Percentiles rank a stretch among this genome's conserved stretches.
Evolutionary conservation across 2,888 invertebrate species (phyloP).

Genomic region (Ochropleura plecta): DNA sequence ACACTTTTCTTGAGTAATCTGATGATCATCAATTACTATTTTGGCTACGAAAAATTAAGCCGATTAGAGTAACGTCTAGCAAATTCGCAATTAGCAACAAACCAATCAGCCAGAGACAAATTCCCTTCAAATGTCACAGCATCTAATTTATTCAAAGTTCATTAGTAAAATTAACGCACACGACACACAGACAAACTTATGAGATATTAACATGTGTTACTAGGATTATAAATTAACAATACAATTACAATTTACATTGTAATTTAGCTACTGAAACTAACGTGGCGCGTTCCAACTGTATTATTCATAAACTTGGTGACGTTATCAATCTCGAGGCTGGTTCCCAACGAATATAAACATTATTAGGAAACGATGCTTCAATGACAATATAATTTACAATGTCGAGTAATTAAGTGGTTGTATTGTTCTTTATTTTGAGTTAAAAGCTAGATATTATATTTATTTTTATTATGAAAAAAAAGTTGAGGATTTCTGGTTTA

Average conservation of each 20-base stretch:
- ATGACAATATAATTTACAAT: conserved; percentile 43
- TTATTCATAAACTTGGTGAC: conserved; percentile 51
- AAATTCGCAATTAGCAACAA: conserved; percentile 25
- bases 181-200: conserved; percentile 62
- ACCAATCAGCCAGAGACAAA: conserved; percentile 16
- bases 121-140: conserved; percentile 41
- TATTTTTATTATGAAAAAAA: neutral
- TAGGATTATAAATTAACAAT: conserved; percentile 71
- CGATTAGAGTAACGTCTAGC: conserved; percentile 1
- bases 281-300: conserved; percentile 49
- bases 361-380: conserved; percentile 48
- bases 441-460: neutral
- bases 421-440: conserved; percentile 17
- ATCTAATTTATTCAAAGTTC: conserved; percentile 66
- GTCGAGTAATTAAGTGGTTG: conserved; percentile 20
- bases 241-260: conserved; percentile 71
- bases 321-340: conserved; percentile 49
- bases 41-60: neutral
- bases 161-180: conserved; percentile 66
- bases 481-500: neutral
- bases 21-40: neutral
- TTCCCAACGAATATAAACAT: conserved; percentile 52
- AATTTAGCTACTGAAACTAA: conserved; percentile 59
- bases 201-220: conserved; percentile 69
- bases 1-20: neutral